Percentiles rank a stretch among this genome's conserved stretches.
These are phyloP conservation scores for Synergus gifuensis DNA, from an alignment of 2,888 invertebrate genomes.

Conservation along the genomic window DNA sequence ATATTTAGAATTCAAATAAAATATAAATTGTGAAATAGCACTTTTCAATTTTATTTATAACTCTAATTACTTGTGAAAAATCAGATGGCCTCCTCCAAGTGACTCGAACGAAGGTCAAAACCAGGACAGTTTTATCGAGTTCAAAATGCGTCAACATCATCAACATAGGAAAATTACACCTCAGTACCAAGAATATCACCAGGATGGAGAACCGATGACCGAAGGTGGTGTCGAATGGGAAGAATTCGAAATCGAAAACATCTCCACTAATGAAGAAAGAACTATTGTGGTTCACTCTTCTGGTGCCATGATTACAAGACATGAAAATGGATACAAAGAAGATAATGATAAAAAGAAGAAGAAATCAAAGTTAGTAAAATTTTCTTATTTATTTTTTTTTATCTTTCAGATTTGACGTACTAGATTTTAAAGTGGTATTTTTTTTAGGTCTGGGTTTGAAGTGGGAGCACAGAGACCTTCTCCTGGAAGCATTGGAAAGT, in stretches of 20 bases:
- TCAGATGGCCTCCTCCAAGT: slow-evolving; percentile 92
- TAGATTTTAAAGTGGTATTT: background rate
- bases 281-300: slow-evolving; percentile 62
- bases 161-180: slow-evolving; percentile 88
- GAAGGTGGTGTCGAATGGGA: slow-evolving; percentile 88
- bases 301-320: slow-evolving; percentile 59
- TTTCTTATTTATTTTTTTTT: slow-evolving; percentile 1
- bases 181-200: slow-evolving; percentile 80
- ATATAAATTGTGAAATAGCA: background rate
- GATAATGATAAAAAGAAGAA: slow-evolving; percentile 74
- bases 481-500: slow-evolving; percentile 93
- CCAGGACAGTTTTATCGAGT: slow-evolving; percentile 91
- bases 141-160: slow-evolving; percentile 88
- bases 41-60: background rate
- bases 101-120: slow-evolving; percentile 83
- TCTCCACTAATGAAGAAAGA: slow-evolving; percentile 69
- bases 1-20: background rate
- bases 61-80: slow-evolving; percentile 1
- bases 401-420: slow-evolving; percentile 39
- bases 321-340: slow-evolving; percentile 72
- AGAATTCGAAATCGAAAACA: slow-evolving; percentile 87
- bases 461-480: slow-evolving; percentile 90
- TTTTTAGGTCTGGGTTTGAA: slow-evolving; percentile 82
- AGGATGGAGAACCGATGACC: slow-evolving; percentile 69
- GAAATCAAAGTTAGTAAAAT: slow-evolving; percentile 70